Conservation (phyloP, 2,113 vertebrate species). For the Oxygymnocypris stewartii region DNA sequence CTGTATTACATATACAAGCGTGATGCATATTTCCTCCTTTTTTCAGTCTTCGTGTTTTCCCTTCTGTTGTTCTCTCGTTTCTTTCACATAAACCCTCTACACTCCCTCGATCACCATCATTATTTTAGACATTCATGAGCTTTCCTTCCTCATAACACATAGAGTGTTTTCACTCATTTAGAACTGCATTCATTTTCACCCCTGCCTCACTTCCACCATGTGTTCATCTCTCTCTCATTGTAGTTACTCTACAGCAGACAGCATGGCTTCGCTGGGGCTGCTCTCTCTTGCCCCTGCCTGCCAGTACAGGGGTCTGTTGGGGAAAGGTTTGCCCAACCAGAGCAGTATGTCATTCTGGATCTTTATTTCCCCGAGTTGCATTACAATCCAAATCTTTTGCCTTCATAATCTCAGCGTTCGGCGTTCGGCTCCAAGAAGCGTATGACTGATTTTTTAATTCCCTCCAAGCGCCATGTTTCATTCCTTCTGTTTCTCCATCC, state of each 20-base stretch:
- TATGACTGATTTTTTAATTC: conserved; percentile 61
- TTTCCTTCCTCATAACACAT: conserved; percentile 42
- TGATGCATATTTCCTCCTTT: not conserved
- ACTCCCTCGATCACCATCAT: conserved; percentile 7
- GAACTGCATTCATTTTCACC: conserved; percentile 51
- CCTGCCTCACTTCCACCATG: conserved; percentile 51
- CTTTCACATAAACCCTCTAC: conserved; percentile 8
- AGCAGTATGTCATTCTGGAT: conserved; percentile 52
- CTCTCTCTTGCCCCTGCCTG: conserved; percentile 54
- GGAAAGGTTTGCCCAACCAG: conserved; percentile 48
- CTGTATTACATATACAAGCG: not conserved
- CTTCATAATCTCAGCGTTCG: conserved; percentile 73
- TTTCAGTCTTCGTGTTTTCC: not conserved
- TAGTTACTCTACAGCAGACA: conserved; percentile 44
- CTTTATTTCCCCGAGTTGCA: conserved; percentile 61
- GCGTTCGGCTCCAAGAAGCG: conserved; percentile 70
- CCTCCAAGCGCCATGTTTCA: conserved; percentile 51
- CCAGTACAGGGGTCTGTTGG: conserved; percentile 53
- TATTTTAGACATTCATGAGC: conserved; percentile 27
- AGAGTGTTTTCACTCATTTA: conserved; percentile 44
- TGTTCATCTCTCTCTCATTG: conserved; percentile 52
- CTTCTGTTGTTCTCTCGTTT: not conserved
- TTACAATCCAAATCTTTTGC: conserved; percentile 77
- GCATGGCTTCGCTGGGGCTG: conserved; percentile 43
- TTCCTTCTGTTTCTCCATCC: conserved; percentile 56